Evolutionary conservation across 2,888 invertebrate genomes (phyloP), one percentile per base, ranked within the genome.

Genomic region (Amiota mariae): DNA sequence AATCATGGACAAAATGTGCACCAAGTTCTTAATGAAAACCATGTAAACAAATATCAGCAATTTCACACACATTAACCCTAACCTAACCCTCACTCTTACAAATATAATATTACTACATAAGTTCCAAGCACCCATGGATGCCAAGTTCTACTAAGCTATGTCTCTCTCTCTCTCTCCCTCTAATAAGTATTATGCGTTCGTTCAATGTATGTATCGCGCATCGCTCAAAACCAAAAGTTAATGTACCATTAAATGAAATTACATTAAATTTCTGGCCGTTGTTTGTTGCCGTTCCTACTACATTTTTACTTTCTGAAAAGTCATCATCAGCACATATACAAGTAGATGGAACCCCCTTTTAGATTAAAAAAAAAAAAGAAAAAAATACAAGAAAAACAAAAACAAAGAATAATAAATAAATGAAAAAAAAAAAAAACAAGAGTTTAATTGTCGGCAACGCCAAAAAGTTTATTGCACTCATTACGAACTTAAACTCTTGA

Each of bases 191-290:
- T 11, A 59, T 18, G 24, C 59, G 59, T 20, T 20, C 59, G 46
- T 12, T 18, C 24, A 3, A 2, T 63, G n/a, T n/a, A 24, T 24
- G 4, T 54, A 54, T 54, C 13, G 54, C 12, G 54, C 54, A n/a
- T 1, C n/a, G 54, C 54, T 49, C 11, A 49, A 51, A n/a, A 54
- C 51, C 24, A 51, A 20, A 51, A 68, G 67, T 68, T 68, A 68
- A 68, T 68, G 67, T 68, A 54, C 51, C 67, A 68, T 68, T 68
- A 68, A 68, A 68, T 47, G 67, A 68, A 68, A 68, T 68, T 51
- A 68, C 67, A 24, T 66, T 66, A 48, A 24, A 18, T 54, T 1
- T 59, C 20, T 20, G 18, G n/a, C n/a, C 8, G n/a, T 15, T 57
- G 18, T 59, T 15, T 57, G 18, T 59, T 15, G n/a, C 18, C 13